Base-by-base conservation (phyloP, 64 coral and sea anemone species). In the Pachyseris speciosa region DNA sequence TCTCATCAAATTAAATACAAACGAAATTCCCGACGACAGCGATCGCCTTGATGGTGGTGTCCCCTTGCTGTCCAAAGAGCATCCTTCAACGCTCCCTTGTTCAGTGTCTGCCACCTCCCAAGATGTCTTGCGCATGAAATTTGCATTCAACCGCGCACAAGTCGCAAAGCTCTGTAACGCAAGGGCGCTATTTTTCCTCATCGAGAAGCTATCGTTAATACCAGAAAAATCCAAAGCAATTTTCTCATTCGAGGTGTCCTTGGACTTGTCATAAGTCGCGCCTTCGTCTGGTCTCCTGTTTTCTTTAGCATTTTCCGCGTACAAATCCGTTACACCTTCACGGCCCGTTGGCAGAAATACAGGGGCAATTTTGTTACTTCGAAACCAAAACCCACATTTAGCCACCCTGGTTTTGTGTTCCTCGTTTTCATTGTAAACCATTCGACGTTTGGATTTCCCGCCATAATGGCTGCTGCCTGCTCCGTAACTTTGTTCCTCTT, bases 71-170 rank as follows among this genome's bases (percentile, higher is more conserved):
- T 61, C 10, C 5, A 19, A 28, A 34, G 33, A n/a, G 13, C 49
- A 61, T 63, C 22, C 30, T 12, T 10, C 33, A 11, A 20, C 1
- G 19, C 20, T 39, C 3, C 22, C 34, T 19, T n/a, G 2, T 1
- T 24, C 67, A 36, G 36, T 38, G 8, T 61, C 52, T 3, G 7
- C 40, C 63, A 22, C 20, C 9, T 7, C 13, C 77, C 34, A 41
- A 40, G 77, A 5, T 13, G 77, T 29, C 11, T 38, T 36, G 10
- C 55, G 33, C 77, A 81, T 61, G 17, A 81, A 81, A 55, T 61
- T 81, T 9, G 55, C 77, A 41, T 81, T 81, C 77, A 81, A 39
- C 20, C 77, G 77, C 22, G 77, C 77, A 11, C 77, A 81, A 9
- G 48, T 39, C 10, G 77, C 77, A 61, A 81, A 81, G 30, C 52